Evolutionary conservation across 2,797 vertebrate genomes (phyloP).

Genomic region (Cryptoprocta ferox): DNA sequence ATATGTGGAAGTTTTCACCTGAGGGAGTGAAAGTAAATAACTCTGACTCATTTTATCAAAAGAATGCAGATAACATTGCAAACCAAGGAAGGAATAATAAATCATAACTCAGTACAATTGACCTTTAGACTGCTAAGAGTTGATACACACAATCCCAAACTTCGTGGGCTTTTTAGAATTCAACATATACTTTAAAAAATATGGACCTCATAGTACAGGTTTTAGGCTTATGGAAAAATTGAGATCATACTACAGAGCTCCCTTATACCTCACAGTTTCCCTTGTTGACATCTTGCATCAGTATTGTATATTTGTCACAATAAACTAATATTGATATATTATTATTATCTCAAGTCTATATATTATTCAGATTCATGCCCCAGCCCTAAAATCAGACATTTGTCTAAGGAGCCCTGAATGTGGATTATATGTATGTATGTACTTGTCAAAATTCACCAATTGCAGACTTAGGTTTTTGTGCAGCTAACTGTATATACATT

Average conservation of each 20-base stretch:
- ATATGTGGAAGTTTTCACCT: neutral
- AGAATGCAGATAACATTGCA: neutral
- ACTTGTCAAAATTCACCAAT: neutral
- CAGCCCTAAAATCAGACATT: neutral
- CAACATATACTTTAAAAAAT: neutral
- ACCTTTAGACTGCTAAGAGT: neutral
- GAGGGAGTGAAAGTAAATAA: conserved; percentile 55
- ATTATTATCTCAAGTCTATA: neutral
- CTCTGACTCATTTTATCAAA: conserved; percentile 53
- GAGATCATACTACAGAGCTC: neutral
- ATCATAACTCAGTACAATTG: neutral
- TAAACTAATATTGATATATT: neutral
- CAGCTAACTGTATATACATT: neutral
- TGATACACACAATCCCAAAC: neutral
- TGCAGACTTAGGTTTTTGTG: neutral
- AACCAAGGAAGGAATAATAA: conserved; percentile 33
- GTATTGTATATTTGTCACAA: neutral
- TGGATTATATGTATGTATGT: neutral
- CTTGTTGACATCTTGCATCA: neutral
- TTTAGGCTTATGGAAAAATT: conserved; percentile 17
- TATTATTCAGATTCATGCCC: neutral
- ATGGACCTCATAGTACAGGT: neutral
- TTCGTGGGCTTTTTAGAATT: conserved; percentile 22
- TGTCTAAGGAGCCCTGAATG: neutral
- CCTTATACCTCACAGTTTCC: neutral